Evolutionary conservation across 2,888 invertebrate species (phyloP).

Genomic region (Poecilobothrus nobilitatus): DNA sequence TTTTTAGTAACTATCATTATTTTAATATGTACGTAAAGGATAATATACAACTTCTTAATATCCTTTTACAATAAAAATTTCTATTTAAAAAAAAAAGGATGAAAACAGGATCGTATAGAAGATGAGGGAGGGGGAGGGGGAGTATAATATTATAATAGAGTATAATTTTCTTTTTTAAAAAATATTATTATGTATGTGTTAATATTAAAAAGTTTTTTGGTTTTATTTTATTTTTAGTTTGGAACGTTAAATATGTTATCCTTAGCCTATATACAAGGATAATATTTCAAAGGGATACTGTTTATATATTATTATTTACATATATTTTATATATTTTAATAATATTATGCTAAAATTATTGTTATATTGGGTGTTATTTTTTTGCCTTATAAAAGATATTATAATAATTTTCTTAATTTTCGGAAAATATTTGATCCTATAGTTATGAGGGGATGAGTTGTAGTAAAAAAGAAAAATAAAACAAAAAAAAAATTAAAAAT

Average conservation of each 20-base stretch:
- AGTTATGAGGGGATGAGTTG: not conserved
- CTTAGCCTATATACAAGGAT: not conserved
- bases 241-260: not conserved
- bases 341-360: no score
- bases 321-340: no score
- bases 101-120: no score
- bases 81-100: not conserved
- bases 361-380: no score
- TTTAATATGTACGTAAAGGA: not conserved
- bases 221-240: no score
- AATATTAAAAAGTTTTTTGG: not conserved
- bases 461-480: no score
- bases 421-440: no score
- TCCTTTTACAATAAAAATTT: not conserved
- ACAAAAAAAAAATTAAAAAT: not conserved
- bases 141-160: not conserved
- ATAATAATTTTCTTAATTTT: no score
- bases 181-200: not conserved
- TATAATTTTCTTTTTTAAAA: not conserved
- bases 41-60: conserved; percentile 3
- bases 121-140: no score
- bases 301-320: no score
- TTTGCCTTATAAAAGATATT: no score
- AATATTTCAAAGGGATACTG: not conserved
- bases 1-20: not conserved